Evolutionary conservation across 2,113 vertebrate species (phyloP).

Genomic region (Syrrhaptes paradoxus): DNA sequence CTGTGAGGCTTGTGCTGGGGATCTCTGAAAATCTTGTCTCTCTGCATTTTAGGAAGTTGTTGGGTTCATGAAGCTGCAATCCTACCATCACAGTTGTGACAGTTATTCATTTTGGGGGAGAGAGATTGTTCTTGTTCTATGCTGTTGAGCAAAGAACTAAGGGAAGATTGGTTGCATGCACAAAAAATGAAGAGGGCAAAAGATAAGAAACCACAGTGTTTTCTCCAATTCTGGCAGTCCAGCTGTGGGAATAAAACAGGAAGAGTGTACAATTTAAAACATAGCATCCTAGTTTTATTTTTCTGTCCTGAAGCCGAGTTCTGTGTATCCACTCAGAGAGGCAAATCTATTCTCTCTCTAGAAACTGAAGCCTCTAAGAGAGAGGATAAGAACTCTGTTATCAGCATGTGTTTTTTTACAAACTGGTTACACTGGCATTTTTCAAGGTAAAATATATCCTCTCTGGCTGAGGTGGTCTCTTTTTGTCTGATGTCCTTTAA

Average conservation of each 20-base stretch:
- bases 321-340: not conserved
- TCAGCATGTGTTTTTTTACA: not conserved
- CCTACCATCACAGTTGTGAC: not conserved
- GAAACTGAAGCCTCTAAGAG: not conserved
- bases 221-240: not conserved
- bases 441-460: not conserved
- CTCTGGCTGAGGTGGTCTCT: not conserved
- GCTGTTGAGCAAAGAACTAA: not conserved
- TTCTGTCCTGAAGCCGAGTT: not conserved
- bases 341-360: not conserved
- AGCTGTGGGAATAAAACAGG: not conserved
- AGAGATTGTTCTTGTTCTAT: not conserved
- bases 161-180: not conserved
- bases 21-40: not conserved
- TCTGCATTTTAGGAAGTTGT: not conserved
- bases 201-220: not conserved
- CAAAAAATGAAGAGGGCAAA: not conserved
- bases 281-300: not conserved
- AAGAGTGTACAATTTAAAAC: not conserved
- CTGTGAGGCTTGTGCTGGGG: not conserved
- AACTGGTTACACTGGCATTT: not conserved
- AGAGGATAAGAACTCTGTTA: not conserved
- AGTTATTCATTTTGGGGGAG: not conserved
- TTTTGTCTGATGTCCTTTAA: not conserved
- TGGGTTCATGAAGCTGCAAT: not conserved